phyloP scores from a whole-genome alignment of 2,888 invertebrate species.

The Eristalis intricaria region DNA sequence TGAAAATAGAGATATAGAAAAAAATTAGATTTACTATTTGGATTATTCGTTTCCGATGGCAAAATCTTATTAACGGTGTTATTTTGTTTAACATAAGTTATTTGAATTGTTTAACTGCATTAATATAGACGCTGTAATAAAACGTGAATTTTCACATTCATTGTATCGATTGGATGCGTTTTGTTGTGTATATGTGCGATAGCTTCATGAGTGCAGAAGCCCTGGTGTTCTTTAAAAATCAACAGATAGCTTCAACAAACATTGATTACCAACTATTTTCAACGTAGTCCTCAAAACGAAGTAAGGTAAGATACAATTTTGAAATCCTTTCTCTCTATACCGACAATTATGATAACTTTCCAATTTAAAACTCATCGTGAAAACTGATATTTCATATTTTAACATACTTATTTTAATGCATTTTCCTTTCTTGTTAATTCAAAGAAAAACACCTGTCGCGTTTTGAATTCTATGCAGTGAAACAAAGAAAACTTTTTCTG shows the following conservation, averaged over 20 bases:
- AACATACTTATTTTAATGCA: neutral
- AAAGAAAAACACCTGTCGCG: constrained; percentile 41
- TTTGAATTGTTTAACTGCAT: neutral
- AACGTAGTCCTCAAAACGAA: neutral
- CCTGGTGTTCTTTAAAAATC: constrained; percentile 19
- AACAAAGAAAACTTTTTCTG: neutral
- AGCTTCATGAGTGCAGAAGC: constrained; percentile 29
- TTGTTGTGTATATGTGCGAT: constrained; percentile 16
- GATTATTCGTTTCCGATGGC: neutral
- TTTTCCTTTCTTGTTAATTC: neutral
- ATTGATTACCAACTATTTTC: constrained; percentile 2
- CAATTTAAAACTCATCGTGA: neutral
- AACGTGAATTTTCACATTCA: constrained; percentile 34
- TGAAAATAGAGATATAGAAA: neutral
- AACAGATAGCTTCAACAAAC: constrained; percentile 22
- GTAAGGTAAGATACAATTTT: neutral
- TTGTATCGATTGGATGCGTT: constrained; percentile 60
- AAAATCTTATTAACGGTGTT: neutral
- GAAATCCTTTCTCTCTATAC: too few species aligned
- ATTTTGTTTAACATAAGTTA: neutral
- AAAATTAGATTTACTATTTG: neutral
- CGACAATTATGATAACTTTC: too few species aligned
- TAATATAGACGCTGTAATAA: neutral
- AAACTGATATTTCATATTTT: neutral
- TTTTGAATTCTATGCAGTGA: neutral